Percentiles rank a stretch among this genome's conserved stretches.
Evolutionary conservation across 2,888 invertebrate species (phyloP).

Genomic region (Stegana nigrithorax): DNA sequence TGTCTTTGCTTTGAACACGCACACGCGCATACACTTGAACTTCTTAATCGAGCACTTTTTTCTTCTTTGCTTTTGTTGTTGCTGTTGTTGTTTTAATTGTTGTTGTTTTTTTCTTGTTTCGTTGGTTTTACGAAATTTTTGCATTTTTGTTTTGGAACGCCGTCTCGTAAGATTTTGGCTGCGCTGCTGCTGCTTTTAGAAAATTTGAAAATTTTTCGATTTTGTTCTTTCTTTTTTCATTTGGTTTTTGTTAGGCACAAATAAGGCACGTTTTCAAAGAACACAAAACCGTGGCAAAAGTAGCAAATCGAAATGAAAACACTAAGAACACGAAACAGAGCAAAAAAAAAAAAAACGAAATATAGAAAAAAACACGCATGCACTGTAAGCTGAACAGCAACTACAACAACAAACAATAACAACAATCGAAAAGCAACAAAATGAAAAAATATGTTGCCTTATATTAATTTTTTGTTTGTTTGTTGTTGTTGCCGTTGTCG

Average conservation of each 20-base stretch:
- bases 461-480: background rate
- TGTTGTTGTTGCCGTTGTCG: too few species aligned
- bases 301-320: background rate
- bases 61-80: background rate
- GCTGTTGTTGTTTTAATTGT: background rate
- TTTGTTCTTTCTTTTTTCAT: background rate
- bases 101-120: background rate
- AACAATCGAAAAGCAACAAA: background rate
- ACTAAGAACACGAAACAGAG: background rate
- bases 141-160: background rate
- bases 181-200: too few species aligned
- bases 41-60: background rate
- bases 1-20: conserved; percentile 21
- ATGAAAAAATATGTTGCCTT: background rate
- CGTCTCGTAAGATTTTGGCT: background rate
- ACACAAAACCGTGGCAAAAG: too few species aligned
- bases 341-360: background rate
- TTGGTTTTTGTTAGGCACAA: too few species aligned
- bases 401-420: too few species aligned
- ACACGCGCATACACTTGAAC: conserved; percentile 11
- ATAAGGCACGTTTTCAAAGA: too few species aligned
- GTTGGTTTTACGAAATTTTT: background rate
- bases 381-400: too few species aligned
- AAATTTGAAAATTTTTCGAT: background rate
- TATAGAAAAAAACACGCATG: too few species aligned